Evolutionary conservation across 2,888 invertebrate species (phyloP), one percentile per base, ranked within the genome.

Genomic region (Chymomyza amoena): DNA sequence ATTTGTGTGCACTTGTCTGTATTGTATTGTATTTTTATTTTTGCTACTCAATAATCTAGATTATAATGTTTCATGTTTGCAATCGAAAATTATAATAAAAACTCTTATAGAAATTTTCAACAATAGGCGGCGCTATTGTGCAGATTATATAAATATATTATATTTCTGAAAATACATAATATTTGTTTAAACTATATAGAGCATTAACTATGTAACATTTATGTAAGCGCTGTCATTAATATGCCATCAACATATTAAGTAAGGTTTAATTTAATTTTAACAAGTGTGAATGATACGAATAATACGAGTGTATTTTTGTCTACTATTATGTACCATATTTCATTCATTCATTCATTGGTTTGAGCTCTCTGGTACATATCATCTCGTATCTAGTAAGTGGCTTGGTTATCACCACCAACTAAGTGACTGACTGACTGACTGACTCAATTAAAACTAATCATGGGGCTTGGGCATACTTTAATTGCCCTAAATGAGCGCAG

Each of bases 381-480:
- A n/a, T n/a, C n/a, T n/a, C n/a, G n/a, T n/a, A n/a, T 45, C 39
- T 9, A 36, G 36, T 36, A 36, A 36, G 36, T 9, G 36, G 36
- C 25, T 45, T 45, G 39, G 39, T 45, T 45, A 45, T 45, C 13
- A 45, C 39, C 13, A 13, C 39, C 13, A 13, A 45, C 10, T 45
- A 45, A 45, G 13, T 45, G 39, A 45, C 39, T 7, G 32, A 7
- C 32, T 9, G 32, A 45, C 70, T 70, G 69, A 75, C 65, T 68
- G 57, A 56, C 69, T 81, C 80, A 83, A 83, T 86, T 86, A 75
- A 79, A 81, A 78, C 78, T 84, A 86, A 83, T 83, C 80, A 84
- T 73, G 67, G 66, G 78, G 66, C 36, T 54, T 61, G 76, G 65
- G 70, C 56, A 45, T 13, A 45, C 59, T 64, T 70, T 73, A 71